Evolutionary conservation across 2,113 vertebrate genomes (phyloP).

Genomic region (Pelmatolapia mariae): DNA sequence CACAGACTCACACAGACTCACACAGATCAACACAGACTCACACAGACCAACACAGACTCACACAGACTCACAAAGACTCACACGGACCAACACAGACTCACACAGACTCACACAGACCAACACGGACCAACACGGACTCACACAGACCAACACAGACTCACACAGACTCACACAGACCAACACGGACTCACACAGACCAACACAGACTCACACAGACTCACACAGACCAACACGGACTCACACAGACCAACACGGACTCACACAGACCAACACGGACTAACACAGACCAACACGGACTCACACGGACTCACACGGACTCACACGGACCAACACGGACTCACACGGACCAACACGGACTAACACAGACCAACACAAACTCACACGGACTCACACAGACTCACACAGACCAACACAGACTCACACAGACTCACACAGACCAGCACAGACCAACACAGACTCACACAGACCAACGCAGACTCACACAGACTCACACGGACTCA

Average conservation of each 20-base stretch:
- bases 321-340: too few species aligned
- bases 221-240: too few species aligned
- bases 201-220: fast-evolving
- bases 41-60: fast-evolving
- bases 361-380: too few species aligned
- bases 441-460: too few species aligned
- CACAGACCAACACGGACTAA: fast-evolving
- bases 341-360: too few species aligned
- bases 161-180: fast-evolving
- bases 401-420: too few species aligned
- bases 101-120: fast-evolving
- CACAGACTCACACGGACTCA: too few species aligned
- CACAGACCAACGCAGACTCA: too few species aligned
- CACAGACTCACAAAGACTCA: fast-evolving
- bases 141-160: fast-evolving
- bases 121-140: fast-evolving
- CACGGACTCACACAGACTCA: too few species aligned
- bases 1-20: fast-evolving
- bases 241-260: fast-evolving
- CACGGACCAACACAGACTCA: fast-evolving
- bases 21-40: fast-evolving
- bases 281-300: fast-evolving
- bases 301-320: neutral
- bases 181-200: fast-evolving
- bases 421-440: too few species aligned